These are phyloP conservation scores for Drosophila nr. perissopoda DNA, from an alignment of 2,888 invertebrate species.

Conservation along the genomic window DNA sequence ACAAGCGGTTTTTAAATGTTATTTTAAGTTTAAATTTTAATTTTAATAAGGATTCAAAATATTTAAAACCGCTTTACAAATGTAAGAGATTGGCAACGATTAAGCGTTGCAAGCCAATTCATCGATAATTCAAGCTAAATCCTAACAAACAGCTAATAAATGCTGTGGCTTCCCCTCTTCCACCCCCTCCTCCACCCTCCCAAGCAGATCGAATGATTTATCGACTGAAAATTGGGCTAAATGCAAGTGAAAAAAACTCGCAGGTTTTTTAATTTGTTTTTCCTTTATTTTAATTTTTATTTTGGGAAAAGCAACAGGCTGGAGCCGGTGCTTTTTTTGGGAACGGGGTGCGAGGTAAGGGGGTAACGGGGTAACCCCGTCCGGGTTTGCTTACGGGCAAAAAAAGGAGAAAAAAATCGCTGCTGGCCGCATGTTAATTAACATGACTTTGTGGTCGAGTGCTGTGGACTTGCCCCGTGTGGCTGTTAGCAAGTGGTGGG, in stretches of 20 bases:
- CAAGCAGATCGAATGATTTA: not conserved
- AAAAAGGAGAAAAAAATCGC: slow-evolving; percentile 33
- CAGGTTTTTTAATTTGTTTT: slow-evolving; percentile 13
- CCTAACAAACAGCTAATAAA: slow-evolving; percentile 1
- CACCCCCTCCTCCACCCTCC: accelerated
- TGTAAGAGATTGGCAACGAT: not conserved
- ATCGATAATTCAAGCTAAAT: not conserved
- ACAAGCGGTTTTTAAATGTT: not conserved
- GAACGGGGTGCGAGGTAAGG: not conserved
- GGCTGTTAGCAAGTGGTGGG: not conserved
- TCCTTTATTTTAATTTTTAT: slow-evolving; percentile 4
- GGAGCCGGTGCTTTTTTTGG: slow-evolving; percentile 13
- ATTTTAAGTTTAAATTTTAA: too few species aligned
- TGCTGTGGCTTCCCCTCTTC: not conserved
- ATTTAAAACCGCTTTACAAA: not conserved
- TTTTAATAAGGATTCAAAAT: not conserved
- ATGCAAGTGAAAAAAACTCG: slow-evolving; percentile 6
- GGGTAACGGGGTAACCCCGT: too few species aligned
- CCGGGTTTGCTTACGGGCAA: slow-evolving; percentile 8
- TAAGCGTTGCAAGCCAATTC: slow-evolving; percentile 9
- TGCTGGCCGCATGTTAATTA: slow-evolving; percentile 77
- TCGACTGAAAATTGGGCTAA: slow-evolving; percentile 1
- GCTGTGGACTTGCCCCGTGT: slow-evolving; percentile 30
- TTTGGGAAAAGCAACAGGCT: slow-evolving; percentile 59
- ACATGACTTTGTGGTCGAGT: slow-evolving; percentile 79